These are phyloP conservation scores for Nilaparvata lugens DNA, from an alignment of 1,140 invertebrate species.

Conservation along the genomic window DNA sequence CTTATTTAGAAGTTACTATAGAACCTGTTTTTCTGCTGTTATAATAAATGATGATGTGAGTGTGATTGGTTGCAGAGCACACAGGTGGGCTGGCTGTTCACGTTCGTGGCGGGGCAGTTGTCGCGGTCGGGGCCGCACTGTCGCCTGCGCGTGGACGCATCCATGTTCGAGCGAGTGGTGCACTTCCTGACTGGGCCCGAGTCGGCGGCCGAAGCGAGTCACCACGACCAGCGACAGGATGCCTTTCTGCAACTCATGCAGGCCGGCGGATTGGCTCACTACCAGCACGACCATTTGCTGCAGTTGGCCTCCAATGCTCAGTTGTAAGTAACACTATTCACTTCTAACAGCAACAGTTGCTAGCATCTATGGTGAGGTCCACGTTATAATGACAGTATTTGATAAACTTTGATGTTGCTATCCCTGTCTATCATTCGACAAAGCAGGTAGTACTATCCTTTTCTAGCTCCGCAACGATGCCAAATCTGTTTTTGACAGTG, in stretches of 20 bases:
- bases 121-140: conserved; percentile 37
- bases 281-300: conserved; percentile 19
- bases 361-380: no score
- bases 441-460: no score
- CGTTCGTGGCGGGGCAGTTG: conserved; percentile 60
- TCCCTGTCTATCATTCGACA: no score
- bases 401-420: no score
- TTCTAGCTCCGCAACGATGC: no score
- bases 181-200: conserved; percentile 37
- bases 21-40: no score
- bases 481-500: no score
- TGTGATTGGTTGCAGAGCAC: conserved; percentile 34
- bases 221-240: conserved; percentile 66
- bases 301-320: conserved; percentile 21
- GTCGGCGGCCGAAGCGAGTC: conserved; percentile 37
- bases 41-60: conserved; percentile 6
- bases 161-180: conserved; percentile 36
- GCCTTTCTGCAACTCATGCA: conserved; percentile 67
- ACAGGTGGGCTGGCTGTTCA: conserved; percentile 58
- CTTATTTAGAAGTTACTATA: no score
- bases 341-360: no score
- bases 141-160: conserved; percentile 36
- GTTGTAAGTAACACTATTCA: conserved; percentile 22
- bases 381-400: no score
- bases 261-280: conserved; percentile 32